Percentiles rank a stretch among this genome's conserved stretches.
Conservation (phyloP, 2,113 vertebrate genomes). For the Ascaphus truei region DNA sequence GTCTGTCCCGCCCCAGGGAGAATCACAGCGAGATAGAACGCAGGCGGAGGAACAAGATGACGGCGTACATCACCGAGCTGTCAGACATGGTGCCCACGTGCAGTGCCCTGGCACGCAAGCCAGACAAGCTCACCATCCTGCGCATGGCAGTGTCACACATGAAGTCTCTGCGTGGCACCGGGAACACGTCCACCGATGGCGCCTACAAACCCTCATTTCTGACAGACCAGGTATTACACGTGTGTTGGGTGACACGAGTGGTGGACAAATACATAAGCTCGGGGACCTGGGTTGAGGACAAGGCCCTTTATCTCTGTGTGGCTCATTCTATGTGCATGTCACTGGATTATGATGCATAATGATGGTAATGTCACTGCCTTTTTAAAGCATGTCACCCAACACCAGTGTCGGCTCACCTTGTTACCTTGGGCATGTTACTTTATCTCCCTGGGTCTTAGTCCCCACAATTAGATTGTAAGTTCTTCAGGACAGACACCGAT, state of each 20-base stretch:
- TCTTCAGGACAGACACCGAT: no score
- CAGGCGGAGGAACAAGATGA: constrained; percentile 75
- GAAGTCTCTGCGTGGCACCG: constrained; percentile 88
- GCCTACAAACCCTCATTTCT: constrained; percentile 94
- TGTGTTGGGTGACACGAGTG: background rate
- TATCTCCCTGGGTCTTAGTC: no score
- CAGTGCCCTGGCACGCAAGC: constrained; percentile 92
- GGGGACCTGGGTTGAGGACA: constrained; percentile 1
- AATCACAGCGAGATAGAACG: constrained; percentile 79
- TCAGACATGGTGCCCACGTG: constrained; percentile 98
- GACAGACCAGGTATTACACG: constrained; percentile 79
- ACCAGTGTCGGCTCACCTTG: no score
- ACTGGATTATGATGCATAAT: no score
- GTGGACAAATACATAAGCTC: background rate
- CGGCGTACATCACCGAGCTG: constrained; percentile 75
- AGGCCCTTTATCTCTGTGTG: constrained; percentile 3
- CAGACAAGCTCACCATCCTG: constrained; percentile 94
- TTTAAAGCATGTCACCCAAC: no score
- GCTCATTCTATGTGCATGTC: background rate
- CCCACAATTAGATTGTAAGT: no score
- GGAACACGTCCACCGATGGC: constrained; percentile 83
- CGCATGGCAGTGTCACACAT: constrained; percentile 98
- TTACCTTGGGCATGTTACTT: no score
- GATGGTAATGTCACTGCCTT: no score
- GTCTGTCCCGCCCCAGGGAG: constrained; percentile 53